phyloP scores from a whole-genome alignment of 2,113 vertebrate species.

The Galeopterus variegatus region DNA sequence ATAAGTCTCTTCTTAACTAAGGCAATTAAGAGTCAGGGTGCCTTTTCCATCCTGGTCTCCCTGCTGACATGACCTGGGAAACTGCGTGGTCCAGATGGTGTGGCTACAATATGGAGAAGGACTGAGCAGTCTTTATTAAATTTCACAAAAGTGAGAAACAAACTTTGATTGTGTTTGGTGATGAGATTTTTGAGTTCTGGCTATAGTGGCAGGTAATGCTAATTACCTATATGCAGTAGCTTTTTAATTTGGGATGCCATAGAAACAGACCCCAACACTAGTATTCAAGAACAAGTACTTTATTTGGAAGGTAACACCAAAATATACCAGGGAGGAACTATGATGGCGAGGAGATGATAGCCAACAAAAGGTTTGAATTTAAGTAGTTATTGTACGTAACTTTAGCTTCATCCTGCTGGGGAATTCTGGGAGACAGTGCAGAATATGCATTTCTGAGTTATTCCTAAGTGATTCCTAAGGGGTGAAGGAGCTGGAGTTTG shows the following conservation, averaged over 20 bases:
- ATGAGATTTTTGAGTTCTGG: neutral
- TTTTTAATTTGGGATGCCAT: neutral
- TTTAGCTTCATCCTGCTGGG: neutral
- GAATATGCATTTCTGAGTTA: neutral
- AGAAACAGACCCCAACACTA: neutral
- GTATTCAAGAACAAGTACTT: neutral
- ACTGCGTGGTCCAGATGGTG: neutral
- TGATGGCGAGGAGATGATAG: neutral
- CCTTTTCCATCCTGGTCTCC: neutral
- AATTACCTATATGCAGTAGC: neutral
- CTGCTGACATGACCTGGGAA: neutral
- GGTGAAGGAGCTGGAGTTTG: neutral
- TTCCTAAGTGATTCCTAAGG: neutral
- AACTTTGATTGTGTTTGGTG: neutral
- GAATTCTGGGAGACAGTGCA: neutral
- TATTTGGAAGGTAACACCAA: neutral
- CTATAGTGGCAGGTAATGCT: neutral
- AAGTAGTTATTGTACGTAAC: neutral
- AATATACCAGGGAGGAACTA: neutral
- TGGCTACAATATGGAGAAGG: neutral
- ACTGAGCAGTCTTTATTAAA: neutral
- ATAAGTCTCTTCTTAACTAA: neutral
- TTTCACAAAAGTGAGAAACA: neutral
- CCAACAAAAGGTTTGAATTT: slow-evolving; percentile 37
- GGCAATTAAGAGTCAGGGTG: neutral